A percentile compares a stretch with the other conserved stretches of the same genome.
These are phyloP conservation scores for Borostomias antarcticus DNA, from an alignment of 2,797 vertebrate genomes.

Conservation along the genomic window DNA sequence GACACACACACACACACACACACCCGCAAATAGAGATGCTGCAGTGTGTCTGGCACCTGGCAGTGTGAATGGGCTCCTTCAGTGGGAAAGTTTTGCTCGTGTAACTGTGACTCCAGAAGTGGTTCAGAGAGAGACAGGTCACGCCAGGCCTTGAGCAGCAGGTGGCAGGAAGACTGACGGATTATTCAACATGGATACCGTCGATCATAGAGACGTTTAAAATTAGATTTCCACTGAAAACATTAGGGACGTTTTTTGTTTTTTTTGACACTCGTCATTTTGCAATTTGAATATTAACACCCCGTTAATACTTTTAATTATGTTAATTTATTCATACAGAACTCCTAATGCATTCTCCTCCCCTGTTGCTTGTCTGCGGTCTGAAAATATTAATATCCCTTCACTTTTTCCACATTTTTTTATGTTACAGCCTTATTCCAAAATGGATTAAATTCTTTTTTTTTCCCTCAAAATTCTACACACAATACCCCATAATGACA, in stretches of 20 bases:
- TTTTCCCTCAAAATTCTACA: no score
- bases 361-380: neutral
- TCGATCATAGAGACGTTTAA: constrained; percentile 12
- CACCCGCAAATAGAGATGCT: neutral
- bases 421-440: no score
- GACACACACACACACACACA: neutral
- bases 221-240: constrained; percentile 35
- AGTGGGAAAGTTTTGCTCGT: neutral
- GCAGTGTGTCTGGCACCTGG: neutral
- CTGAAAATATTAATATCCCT: no score
- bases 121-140: neutral
- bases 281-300: constrained; percentile 65
- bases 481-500: no score
- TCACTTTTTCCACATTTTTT: no score
- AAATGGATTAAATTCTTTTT: no score
- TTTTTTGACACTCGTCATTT: constrained; percentile 54
- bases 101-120: neutral
- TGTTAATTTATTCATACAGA: constrained; percentile 61
- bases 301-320: constrained; percentile 72
- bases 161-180: no score
- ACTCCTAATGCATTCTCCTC: constrained; percentile 31
- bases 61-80: neutral
- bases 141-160: neutral
- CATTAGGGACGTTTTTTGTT: constrained; percentile 53
- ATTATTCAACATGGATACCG: neutral